Evolutionary conservation across 2,797 vertebrate genomes (phyloP), one percentile per base, ranked within the genome.

Genomic region (Pangasius sanitwongsei): DNA sequence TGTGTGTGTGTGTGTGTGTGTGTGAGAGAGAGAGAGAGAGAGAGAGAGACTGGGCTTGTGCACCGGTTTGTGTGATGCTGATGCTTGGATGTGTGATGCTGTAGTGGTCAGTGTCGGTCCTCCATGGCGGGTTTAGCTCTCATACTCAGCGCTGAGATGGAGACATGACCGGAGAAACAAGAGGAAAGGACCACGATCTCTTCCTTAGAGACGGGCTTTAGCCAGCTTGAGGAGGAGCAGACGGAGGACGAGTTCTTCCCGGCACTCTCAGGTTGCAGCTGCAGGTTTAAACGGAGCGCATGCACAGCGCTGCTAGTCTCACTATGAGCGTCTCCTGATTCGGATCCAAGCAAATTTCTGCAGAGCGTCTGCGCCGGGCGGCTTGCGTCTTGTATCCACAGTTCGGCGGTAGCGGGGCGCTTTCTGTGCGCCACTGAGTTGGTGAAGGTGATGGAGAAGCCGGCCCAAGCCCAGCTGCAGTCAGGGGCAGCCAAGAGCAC

Each of bases 401-500:
- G 69, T 84, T 85, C 25, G 59, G 75, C 70, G 28, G 75, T 34
- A 25, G 61, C 55, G 48, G 37, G 25, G 80, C 90, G 86, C 82
- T 81, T 87, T 80, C 67, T 70, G 83, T 85, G 91, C 80, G 90
- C 87, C 82, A 37, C 61, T 84, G 80, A 86, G 89, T 78, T 91
- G 90, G 91, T 90, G 91, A 90, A 70, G 85, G 92, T 81, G 90
- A 96, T 96, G 95, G 95, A 96, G 91, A 95, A 93, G 90, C 90
- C 93, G 83, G 90, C 90, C 23, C 93, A 93, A 90, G 90, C 91
- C 86, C 93, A 92, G 89, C 84, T 75, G 88, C 92, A 92, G 88
- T 88, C 84, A 83, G 78, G 93, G 93, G 96, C 96, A 95, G 91
- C 96, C 69, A 97, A 97, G 92, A 95, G 94, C 92, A 90, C 94